Evolutionary conservation across 1,140 invertebrate species (phyloP).

Genomic region (Solenopsis invicta): DNA sequence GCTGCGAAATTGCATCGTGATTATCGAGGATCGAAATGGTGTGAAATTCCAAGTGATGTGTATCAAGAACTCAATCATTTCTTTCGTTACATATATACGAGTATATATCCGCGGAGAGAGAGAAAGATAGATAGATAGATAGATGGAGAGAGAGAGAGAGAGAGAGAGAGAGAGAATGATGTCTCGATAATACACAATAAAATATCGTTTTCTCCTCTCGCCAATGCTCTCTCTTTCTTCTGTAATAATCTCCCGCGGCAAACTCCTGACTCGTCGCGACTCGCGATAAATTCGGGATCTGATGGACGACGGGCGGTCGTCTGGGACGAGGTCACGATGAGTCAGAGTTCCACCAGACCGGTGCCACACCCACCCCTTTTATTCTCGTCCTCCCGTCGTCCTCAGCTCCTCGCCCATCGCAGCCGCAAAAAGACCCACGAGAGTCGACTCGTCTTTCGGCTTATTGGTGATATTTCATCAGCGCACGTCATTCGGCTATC

Average conservation of each 20-base stretch:
- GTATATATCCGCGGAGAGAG: background rate
- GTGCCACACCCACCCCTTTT: slow-evolving; percentile 80
- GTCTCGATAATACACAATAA: background rate
- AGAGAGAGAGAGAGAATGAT: background rate
- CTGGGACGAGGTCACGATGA: slow-evolving; percentile 72
- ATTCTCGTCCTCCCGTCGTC: slow-evolving; percentile 70
- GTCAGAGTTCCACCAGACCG: slow-evolving; percentile 72
- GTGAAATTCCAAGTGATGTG: background rate
- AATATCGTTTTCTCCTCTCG: background rate
- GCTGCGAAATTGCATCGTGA: background rate
- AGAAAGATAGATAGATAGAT: no score
- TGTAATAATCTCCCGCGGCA: slow-evolving; percentile 17
- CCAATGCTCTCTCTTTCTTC: background rate
- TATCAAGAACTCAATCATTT: background rate
- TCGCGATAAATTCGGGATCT: slow-evolving; percentile 27
- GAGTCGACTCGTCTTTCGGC: slow-evolving; percentile 53
- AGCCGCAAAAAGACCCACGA: slow-evolving; percentile 28
- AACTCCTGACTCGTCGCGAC: background rate
- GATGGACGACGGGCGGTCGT: slow-evolving; percentile 35
- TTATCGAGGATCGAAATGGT: background rate
- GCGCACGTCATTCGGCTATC: background rate
- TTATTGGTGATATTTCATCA: slow-evolving; percentile 46
- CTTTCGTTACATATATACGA: no score
- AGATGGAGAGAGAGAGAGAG: no score
- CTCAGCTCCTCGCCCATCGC: slow-evolving; percentile 66